Evolutionary conservation across 2,113 vertebrate species (phyloP), one percentile per base, ranked within the genome.

Genomic region (Seriola quinqueradiata): DNA sequence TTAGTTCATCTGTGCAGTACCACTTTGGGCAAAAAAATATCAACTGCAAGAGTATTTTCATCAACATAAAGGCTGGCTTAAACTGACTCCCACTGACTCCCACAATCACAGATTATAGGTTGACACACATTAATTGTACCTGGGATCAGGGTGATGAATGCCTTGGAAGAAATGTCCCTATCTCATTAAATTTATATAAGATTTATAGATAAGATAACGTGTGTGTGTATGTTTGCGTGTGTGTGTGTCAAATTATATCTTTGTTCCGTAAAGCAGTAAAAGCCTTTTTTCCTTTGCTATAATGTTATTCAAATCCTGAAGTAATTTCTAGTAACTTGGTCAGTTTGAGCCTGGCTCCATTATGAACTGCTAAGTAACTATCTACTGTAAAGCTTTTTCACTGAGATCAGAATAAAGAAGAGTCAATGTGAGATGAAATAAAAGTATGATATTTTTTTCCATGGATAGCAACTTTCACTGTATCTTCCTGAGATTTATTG

Each of bases 61-160:
- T 81, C 70, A 72, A 72, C 75, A 82, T 86, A 73, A 79, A 88
- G 44, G 65, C 77, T 58, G 25, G 25, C 25, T 28, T 28, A 28
- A 28, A 28, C 25, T 28, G 25, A 28, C 10, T 1, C 6, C 64
- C 77, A 28, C 25, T 28, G 25, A 28, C 10, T 1, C 6, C 64
- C 77, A 88, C 57, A 46, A 69, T 87, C 77, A 69, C 64, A 61
- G 61, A 65, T 21, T 5, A 28, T n/a, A 28, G 38, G 38, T 63
- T 13, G 8, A 54, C 23, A n/a, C 23, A 55, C 61, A 87, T 70
- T 70, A 75, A 75, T 69, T 46, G 67, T n/a, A 78, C 25, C 46
- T 74, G 40, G 36, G 55, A 60, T 63, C 69, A 77, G 54, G 4
- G 25, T 64, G 68, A 86, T 59, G 11, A 54, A 23, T 60, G n/a